Percentiles rank a stretch among this genome's conserved stretches.
Conservation (phyloP, 92 coral and sea anemone species). For the Galaxea fascicularis region DNA sequence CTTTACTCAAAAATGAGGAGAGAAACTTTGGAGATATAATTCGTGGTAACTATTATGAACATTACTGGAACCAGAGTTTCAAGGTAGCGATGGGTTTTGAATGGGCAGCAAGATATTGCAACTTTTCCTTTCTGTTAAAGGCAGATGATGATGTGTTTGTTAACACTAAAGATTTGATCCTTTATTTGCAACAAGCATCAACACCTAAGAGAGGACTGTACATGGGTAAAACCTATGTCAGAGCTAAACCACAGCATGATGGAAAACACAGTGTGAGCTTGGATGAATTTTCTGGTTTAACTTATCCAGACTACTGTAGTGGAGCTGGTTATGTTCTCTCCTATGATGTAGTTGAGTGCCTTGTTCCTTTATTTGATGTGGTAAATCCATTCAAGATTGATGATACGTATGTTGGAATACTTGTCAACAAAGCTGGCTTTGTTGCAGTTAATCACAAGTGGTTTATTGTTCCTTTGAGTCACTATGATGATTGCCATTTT, state of each 20-base stretch:
- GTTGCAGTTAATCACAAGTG: slow-evolving; percentile 16
- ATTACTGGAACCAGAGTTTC: slow-evolving; percentile 32
- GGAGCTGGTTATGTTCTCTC: slow-evolving; percentile 38
- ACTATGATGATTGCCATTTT: slow-evolving; percentile 17
- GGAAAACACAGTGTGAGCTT: not conserved
- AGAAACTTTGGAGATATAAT: slow-evolving; percentile 12
- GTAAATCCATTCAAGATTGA: slow-evolving; percentile 14
- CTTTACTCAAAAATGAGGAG: not conserved
- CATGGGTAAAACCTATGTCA: not conserved
- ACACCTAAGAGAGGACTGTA: slow-evolving; percentile 10
- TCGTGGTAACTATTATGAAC: slow-evolving; percentile 28
- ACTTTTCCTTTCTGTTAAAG: too few relatives aligned
- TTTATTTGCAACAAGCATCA: not conserved
- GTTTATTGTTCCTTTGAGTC: not conserved
- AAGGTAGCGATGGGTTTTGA: slow-evolving; percentile 37
- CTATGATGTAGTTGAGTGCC: slow-evolving; percentile 20
- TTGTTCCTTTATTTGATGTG: slow-evolving; percentile 23
- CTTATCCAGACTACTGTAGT: slow-evolving; percentile 18
- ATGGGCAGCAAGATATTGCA: slow-evolving; percentile 37
- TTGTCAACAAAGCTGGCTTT: not conserved
- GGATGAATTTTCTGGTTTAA: not conserved
- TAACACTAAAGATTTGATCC: slow-evolving; percentile 12
- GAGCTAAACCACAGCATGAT: not conserved
- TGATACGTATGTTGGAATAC: slow-evolving; percentile 25
- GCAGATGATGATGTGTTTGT: slow-evolving; percentile 45